phyloP scores from a whole-genome alignment of 2,888 invertebrate genomes.

The Macropis europaea region DNA sequence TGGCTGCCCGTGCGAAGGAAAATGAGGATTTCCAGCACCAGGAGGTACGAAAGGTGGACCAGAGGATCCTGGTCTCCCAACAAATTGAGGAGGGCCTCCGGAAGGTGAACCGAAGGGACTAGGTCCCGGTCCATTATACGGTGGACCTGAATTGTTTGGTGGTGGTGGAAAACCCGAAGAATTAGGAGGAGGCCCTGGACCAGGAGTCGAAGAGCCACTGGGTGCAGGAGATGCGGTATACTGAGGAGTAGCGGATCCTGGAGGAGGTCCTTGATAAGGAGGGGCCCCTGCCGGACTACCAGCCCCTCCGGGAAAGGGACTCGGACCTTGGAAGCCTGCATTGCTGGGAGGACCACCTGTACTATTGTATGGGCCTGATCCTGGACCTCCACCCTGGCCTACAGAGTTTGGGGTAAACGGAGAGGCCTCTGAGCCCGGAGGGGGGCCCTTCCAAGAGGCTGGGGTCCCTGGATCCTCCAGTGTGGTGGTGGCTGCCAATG shows the following conservation, averaged over 20 bases:
- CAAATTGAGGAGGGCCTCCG: constrained; percentile 83
- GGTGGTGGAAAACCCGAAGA: constrained; percentile 79
- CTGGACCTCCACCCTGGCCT: constrained; percentile 81
- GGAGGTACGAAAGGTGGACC: constrained; percentile 88
- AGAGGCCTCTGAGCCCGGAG: constrained; percentile 84
- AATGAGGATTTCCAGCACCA: constrained; percentile 85
- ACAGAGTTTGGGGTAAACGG: constrained; percentile 85
- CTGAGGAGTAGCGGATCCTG: constrained; percentile 89
- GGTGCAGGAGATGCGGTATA: constrained; percentile 93
- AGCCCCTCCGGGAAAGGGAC: constrained; percentile 84
- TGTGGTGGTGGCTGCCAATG: constrained; percentile 83
- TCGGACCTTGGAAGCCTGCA: constrained; percentile 84
- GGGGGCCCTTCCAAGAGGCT: constrained; percentile 90
- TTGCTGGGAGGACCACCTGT: constrained; percentile 78
- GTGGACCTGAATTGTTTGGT: constrained; percentile 81
- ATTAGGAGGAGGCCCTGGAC: constrained; percentile 84
- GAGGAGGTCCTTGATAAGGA: constrained; percentile 87
- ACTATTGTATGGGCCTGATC: constrained; percentile 80
- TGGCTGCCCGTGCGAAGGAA: constrained; percentile 83
- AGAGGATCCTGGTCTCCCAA: constrained; percentile 85
- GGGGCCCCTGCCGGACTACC: constrained; percentile 89
- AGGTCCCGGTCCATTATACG: constrained; percentile 86
- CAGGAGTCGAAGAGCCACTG: constrained; percentile 91
- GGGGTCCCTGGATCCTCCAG: constrained; percentile 86
- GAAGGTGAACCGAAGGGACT: constrained; percentile 87